These are phyloP conservation scores for Orius laevigatus DNA, from an alignment of 1,140 invertebrate species.

Conservation along the genomic window DNA sequence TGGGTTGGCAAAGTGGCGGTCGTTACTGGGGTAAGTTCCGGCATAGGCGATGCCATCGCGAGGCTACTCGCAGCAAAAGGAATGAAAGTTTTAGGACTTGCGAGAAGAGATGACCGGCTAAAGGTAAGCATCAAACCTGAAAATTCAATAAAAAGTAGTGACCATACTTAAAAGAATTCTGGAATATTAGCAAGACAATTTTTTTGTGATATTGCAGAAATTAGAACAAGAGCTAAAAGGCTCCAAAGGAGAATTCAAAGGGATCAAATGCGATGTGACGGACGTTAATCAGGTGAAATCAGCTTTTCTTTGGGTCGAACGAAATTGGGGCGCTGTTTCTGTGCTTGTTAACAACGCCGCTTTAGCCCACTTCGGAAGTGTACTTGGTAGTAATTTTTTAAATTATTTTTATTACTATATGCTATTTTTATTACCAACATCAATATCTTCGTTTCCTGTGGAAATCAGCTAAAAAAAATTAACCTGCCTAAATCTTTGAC, in stretches of 20 bases:
- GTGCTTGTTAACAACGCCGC: conserved; percentile 60
- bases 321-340: conserved; percentile 43
- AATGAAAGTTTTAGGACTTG: conserved; percentile 49
- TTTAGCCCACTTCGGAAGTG: neutral
- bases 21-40: conserved; percentile 53
- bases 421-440: neutral
- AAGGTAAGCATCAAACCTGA: conserved; percentile 26
- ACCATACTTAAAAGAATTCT: too few relatives aligned
- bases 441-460: neutral
- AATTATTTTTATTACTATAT: neutral
- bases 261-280: conserved; percentile 39
- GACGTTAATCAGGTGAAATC: conserved; percentile 44
- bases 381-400: neutral
- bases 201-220: too few relatives aligned
- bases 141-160: too few relatives aligned
- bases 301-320: conserved; percentile 44
- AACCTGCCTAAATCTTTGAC: neutral
- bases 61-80: conserved; percentile 38
- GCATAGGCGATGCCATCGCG: conserved; percentile 46
- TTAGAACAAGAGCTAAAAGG: neutral
- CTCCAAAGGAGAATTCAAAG: neutral
- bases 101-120: conserved; percentile 40
- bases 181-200: too few relatives aligned
- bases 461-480: neutral
- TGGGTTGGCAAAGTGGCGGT: conserved; percentile 48